A percentile compares a stretch with the other conserved stretches of the same genome.
These are phyloP conservation scores for Ia io DNA, from an alignment of 2,113 vertebrate species.

Conservation along the genomic window DNA sequence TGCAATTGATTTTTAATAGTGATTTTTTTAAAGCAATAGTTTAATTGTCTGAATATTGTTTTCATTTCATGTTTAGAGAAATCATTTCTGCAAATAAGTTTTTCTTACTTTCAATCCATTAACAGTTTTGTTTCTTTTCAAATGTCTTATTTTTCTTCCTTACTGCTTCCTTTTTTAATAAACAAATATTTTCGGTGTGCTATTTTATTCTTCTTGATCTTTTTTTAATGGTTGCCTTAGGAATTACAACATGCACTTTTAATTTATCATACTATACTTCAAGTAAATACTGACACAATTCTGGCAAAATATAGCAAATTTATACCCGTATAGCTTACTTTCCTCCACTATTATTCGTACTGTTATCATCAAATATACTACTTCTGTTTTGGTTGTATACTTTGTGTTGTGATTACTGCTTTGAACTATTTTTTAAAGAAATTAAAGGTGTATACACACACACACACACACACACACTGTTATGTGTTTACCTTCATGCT, in stretches of 20 bases:
- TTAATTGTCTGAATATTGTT: neutral
- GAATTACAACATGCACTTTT: neutral
- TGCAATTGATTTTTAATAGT: neutral
- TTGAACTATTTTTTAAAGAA: neutral
- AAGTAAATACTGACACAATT: neutral
- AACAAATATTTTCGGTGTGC: neutral
- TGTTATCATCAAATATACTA: neutral
- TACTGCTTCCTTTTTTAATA: neutral
- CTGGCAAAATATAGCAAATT: neutral
- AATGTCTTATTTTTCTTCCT: neutral
- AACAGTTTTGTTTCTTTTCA: neutral
- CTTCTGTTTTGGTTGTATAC: neutral
- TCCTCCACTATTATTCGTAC: neutral
- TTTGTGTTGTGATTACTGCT: neutral
- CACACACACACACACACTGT: no score
- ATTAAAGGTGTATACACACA: neutral
- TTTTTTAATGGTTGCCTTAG: neutral
- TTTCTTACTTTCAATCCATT: conserved; percentile 6
- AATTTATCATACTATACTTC: neutral
- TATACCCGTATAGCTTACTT: neutral
- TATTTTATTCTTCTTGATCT: neutral
- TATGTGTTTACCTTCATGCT: no score
- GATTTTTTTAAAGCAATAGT: neutral
- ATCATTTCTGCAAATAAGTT: neutral
- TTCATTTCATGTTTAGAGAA: neutral